These are phyloP conservation scores for Aurelia aurita DNA, from an alignment of 30 jellyfish, hydroid and myxozoan species.

Conservation along the genomic window DNA sequence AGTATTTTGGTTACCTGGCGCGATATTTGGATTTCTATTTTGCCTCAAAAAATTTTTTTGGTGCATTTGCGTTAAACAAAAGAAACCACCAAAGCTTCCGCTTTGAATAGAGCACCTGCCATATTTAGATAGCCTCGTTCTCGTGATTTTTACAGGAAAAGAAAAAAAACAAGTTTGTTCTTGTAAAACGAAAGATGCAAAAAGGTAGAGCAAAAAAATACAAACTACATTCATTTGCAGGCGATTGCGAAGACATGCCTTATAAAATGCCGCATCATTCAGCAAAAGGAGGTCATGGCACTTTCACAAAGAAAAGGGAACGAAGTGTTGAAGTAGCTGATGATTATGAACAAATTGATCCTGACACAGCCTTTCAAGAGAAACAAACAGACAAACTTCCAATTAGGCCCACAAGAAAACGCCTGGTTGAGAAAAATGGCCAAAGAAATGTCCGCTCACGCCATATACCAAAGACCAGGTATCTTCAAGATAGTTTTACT, in stretches of 20 bases:
- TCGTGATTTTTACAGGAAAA: no score
- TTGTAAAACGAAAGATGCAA: neutral
- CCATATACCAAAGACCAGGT: slow-evolving; percentile 78
- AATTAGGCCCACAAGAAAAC: slow-evolving; percentile 52
- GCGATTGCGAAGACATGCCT: slow-evolving; percentile 19
- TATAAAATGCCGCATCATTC: slow-evolving; percentile 2
- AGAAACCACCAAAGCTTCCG: no score
- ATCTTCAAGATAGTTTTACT: slow-evolving; percentile 85
- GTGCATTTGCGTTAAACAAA: no score
- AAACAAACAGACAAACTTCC: slow-evolving; percentile 62
- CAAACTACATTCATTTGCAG: neutral
- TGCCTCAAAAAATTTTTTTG: no score
- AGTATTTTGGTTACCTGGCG: no score
- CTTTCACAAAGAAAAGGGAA: slow-evolving; percentile 26
- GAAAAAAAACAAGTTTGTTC: no score
- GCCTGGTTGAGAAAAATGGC: slow-evolving; percentile 94
- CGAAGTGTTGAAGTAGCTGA: slow-evolving; percentile 37
- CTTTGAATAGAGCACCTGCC: no score
- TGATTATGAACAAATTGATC: slow-evolving; percentile 41
- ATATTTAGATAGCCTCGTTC: no score
- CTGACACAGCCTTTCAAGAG: slow-evolving; percentile 56
- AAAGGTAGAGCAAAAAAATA: neutral
- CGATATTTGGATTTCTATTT: no score
- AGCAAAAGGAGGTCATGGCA: slow-evolving; percentile 35
- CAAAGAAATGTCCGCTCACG: slow-evolving; percentile 86